phyloP scores from a whole-genome alignment of 2,113 vertebrate genomes.

The Pelmatolapia mariae region DNA sequence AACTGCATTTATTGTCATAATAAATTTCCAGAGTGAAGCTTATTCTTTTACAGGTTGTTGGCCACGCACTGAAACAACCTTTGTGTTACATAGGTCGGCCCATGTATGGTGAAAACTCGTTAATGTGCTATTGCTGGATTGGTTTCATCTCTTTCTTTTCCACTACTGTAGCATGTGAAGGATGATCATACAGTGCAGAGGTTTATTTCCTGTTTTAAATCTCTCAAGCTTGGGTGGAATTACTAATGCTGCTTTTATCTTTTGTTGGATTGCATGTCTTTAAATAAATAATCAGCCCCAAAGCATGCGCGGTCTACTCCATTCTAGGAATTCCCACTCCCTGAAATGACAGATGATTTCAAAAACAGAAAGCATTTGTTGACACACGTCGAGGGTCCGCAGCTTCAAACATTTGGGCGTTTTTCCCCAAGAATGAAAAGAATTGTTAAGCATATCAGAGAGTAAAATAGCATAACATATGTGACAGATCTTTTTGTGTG shows the following conservation, averaged over 20 bases:
- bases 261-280: not conserved
- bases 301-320: not conserved
- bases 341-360: not conserved
- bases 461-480: not conserved
- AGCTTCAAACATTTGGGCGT: not conserved
- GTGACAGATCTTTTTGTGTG: not conserved
- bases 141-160: not conserved
- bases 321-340: not conserved
- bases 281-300: not conserved
- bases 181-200: not conserved
- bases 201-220: not conserved
- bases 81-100: not conserved
- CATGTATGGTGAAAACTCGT: not conserved
- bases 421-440: not conserved
- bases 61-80: no score
- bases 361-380: not conserved
- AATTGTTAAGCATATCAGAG: rapidly evolving
- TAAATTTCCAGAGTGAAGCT: not conserved
- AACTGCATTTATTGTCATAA: not conserved
- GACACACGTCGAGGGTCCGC: not conserved
- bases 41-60: not conserved
- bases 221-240: not conserved
- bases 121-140: not conserved
- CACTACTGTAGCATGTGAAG: not conserved
- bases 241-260: not conserved